Conservation (phyloP, 2,888 invertebrate genomes). For the Eristalis tenax region DNA sequence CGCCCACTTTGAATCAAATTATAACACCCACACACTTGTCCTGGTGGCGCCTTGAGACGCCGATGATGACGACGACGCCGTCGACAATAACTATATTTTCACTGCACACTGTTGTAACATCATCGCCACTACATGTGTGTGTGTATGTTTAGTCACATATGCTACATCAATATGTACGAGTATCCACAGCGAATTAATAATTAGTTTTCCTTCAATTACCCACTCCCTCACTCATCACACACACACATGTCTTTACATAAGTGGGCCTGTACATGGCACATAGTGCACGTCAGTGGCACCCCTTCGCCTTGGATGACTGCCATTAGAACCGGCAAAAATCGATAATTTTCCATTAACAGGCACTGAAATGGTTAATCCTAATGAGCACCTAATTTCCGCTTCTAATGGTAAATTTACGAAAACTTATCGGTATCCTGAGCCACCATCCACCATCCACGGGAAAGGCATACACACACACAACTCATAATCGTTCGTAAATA, state of each 20-base stretch:
- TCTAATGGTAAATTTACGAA: slow-evolving; percentile 40
- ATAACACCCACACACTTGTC: slow-evolving; percentile 35
- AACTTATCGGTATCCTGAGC: slow-evolving; percentile 15
- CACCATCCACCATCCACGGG: background rate
- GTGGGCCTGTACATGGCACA: background rate
- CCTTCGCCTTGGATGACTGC: slow-evolving; percentile 41
- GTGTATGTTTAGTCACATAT: background rate
- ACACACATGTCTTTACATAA: background rate
- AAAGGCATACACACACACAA: background rate
- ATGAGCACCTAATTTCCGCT: slow-evolving; percentile 70
- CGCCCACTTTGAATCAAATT: slow-evolving; percentile 57
- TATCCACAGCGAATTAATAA: slow-evolving; percentile 58
- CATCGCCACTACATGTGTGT: background rate
- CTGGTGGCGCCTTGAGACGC: slow-evolving; percentile 66
- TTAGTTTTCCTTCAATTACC: slow-evolving; percentile 69
- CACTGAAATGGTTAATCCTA: slow-evolving; percentile 64
- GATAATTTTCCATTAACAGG: slow-evolving; percentile 69
- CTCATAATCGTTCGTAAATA: slow-evolving; percentile 33
- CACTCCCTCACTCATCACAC: slow-evolving; percentile 22
- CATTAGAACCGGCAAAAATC: slow-evolving; percentile 59
- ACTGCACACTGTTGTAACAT: slow-evolving; percentile 25
- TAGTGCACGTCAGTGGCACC: background rate
- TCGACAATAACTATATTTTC: slow-evolving; percentile 29
- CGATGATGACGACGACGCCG: slow-evolving; percentile 21
- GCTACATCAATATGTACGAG: background rate